phyloP scores from a whole-genome alignment of 2,888 invertebrate genomes.

The Lydus trimaculatus region DNA sequence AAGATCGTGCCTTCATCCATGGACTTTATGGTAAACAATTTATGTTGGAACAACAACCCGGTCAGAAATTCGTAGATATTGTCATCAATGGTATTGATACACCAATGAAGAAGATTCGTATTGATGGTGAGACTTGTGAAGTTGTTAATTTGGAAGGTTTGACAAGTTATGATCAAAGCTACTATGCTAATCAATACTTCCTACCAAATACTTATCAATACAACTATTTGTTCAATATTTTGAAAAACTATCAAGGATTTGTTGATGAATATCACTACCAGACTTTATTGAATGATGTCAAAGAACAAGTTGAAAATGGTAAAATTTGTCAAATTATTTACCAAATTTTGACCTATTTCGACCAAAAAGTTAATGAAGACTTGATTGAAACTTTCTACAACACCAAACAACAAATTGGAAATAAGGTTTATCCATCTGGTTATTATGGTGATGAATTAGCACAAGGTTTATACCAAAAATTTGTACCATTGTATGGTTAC shows the following conservation, averaged over 20 bases:
- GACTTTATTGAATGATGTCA: background rate
- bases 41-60: background rate
- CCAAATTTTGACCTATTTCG: background rate
- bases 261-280: conserved; percentile 5
- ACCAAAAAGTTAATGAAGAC: background rate
- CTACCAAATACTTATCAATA: background rate
- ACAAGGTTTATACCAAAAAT: no score
- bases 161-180: background rate
- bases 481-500: no score
- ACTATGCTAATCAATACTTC: background rate
- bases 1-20: background rate
- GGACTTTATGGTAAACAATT: background rate
- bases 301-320: background rate
- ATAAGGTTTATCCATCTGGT: no score
- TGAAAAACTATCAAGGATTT: background rate
- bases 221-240: background rate
- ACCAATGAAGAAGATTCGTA: background rate
- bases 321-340: background rate
- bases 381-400: no score
- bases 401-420: no score
- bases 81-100: background rate
- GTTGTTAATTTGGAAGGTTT: background rate
- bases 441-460: no score
- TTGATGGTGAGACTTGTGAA: conserved; percentile 1
- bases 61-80: background rate